phyloP scores from a whole-genome alignment of 2,888 invertebrate species.

The Eledone cirrhosa region DNA sequence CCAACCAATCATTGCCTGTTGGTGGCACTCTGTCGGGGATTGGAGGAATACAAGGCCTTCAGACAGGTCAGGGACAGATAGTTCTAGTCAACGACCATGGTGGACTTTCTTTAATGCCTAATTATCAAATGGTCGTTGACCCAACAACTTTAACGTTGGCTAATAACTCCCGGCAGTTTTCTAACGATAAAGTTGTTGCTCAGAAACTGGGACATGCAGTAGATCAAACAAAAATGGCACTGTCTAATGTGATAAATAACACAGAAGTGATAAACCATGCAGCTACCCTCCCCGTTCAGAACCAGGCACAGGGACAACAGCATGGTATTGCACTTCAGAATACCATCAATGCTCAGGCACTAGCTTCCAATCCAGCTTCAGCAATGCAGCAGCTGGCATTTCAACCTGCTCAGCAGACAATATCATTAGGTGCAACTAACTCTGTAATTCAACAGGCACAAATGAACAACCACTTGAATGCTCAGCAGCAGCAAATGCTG shows the following conservation, averaged over 20 bases:
- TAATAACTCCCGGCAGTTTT: slow-evolving; percentile 23
- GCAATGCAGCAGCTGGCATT: slow-evolving; percentile 30
- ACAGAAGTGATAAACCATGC: slow-evolving; percentile 3
- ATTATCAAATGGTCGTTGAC: slow-evolving; percentile 43
- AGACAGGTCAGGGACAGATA: slow-evolving; percentile 49
- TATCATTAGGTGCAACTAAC: slow-evolving; percentile 12
- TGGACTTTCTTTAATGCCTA: slow-evolving; percentile 46
- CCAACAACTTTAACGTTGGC: slow-evolving; percentile 31
- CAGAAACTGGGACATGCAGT: background rate
- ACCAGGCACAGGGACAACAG: slow-evolving; percentile 29
- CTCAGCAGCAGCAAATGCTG: slow-evolving; percentile 19
- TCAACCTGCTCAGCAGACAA: background rate
- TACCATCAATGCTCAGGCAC: slow-evolving; percentile 30
- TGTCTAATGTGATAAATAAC: background rate
- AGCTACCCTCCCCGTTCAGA: slow-evolving; percentile 9
- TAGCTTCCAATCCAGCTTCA: slow-evolving; percentile 35
- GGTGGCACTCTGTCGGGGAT: slow-evolving; percentile 39
- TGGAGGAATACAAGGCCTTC: slow-evolving; percentile 34
- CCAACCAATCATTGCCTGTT: slow-evolving; percentile 38
- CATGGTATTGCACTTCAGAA: slow-evolving; percentile 28
- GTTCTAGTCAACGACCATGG: slow-evolving; percentile 53
- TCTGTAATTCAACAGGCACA: slow-evolving; percentile 19
- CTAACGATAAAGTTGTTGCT: slow-evolving; percentile 11
- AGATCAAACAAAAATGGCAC: slow-evolving; percentile 12
- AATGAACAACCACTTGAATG: slow-evolving; percentile 17